Base-by-base conservation (phyloP, 2,797 vertebrate species). In the Myripristis jacobus region DNA sequence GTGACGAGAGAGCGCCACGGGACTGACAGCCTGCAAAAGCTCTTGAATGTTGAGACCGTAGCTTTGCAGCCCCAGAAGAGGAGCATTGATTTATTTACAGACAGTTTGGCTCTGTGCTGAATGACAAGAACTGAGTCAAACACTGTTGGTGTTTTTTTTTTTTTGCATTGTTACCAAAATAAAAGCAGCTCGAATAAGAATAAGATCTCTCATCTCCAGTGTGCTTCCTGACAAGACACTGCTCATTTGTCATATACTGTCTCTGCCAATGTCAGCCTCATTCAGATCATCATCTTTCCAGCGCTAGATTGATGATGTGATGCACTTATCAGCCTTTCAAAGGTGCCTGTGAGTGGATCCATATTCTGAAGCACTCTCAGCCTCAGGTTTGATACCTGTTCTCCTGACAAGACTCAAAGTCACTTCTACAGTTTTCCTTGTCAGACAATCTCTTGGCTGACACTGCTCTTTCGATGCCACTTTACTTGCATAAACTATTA, bases 81-180 rank as follows among this genome's bases (percentile, higher is more conserved):
- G 71, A 2, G 74, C 87, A 86, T 79, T 89, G 81, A 89, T 89
- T 90, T 89, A 87, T 87, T 87, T 88, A 86, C 88, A 81, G 84
- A 85, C 62, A 66, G 72, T 77, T 81, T 71, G 77, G 71, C 74
- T 76, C 73, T 63, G 70, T 77, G 89, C 82, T 86, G 84, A 81
- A 75, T 66, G 75, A 80, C 75, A 77, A 82, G 72, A 79, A 59
- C 76, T 48, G 63, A 83, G 73, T 78, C 79, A 64, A 82, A 83
- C 75, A 46, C 58, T 64, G 61, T 38, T 73, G 83, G 68, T 55
- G 73, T 55, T 43, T 41, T 41, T 58, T 41, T 41, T 58, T 79
- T 15, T 51, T 19, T 81, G 73, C 80, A 73, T 73, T 79, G 80
- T 51, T 79, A 75, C 75, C 71, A 52, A 75, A 76, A 82, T 83